Conservation (phyloP, 2,888 invertebrate genomes). For the Limnephilus rhombicus region DNA sequence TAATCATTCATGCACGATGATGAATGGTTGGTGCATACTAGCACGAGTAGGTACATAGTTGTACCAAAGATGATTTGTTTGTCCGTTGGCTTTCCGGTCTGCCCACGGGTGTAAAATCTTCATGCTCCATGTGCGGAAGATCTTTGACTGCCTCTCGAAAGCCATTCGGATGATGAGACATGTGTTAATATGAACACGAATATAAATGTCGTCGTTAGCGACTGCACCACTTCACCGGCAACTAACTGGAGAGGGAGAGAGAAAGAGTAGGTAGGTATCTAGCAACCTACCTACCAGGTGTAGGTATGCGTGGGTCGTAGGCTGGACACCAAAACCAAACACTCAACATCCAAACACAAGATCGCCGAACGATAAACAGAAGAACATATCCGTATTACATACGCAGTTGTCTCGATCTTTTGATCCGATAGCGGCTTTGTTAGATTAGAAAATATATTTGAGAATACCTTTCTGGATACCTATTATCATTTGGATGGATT, state of each 20-base stretch:
- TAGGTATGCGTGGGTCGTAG: background rate
- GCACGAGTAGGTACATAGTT: background rate
- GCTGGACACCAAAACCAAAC: slow-evolving; percentile 5
- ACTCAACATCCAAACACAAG: background rate
- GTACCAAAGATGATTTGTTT: background rate
- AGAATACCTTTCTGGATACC: background rate
- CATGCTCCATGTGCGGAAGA: background rate
- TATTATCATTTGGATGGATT: background rate
- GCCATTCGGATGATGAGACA: slow-evolving; percentile 18
- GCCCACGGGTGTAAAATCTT: slow-evolving; percentile 30
- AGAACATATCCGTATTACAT: background rate
- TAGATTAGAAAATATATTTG: background rate
- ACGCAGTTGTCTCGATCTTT: background rate
- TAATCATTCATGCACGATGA: background rate
- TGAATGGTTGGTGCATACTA: background rate
- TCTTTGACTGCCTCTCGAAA: slow-evolving; percentile 6
- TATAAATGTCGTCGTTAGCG: slow-evolving; percentile 18
- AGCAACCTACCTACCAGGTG: background rate
- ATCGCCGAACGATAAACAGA: background rate
- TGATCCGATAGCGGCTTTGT: background rate
- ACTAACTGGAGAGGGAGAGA: background rate
- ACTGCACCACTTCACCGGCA: slow-evolving; percentile 17
- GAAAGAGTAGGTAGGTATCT: background rate
- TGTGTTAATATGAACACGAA: slow-evolving; percentile 25
- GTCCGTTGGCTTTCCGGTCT: slow-evolving; percentile 34